Evolutionary conservation across 2,113 vertebrate species (phyloP).

Genomic region (Centropus unirufus): DNA sequence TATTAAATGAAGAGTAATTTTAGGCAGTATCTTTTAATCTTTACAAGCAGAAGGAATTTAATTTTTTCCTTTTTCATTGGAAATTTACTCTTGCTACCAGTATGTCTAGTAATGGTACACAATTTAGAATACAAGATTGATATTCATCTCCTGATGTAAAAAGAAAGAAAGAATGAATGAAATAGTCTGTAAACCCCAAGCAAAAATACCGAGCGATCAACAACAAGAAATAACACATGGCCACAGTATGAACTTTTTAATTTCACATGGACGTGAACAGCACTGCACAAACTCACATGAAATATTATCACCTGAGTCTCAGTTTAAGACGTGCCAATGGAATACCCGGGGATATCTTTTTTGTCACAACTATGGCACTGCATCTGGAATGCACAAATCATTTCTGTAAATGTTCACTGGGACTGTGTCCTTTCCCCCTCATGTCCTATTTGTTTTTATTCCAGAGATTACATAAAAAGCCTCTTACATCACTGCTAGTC

Average conservation of each 20-base stretch:
- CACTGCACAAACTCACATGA: not conserved
- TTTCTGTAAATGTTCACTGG: not conserved
- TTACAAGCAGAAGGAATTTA: not conserved
- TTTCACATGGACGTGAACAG: not conserved
- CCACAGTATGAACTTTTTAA: not conserved
- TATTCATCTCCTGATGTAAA: not conserved
- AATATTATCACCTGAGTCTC: not conserved
- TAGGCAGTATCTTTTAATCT: not conserved
- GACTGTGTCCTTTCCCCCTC: accelerated
- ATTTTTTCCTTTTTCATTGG: not conserved
- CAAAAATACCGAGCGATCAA: not conserved
- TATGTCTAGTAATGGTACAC: not conserved
- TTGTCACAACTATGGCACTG: not conserved
- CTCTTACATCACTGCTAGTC: not conserved
- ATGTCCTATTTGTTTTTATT: not conserved
- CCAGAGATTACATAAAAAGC: not conserved
- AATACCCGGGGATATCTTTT: not conserved
- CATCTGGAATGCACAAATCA: not conserved
- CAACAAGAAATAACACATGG: not conserved
- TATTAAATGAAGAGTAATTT: not conserved
- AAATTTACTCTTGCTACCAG: not conserved
- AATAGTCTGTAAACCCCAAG: not conserved
- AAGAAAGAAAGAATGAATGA: not conserved
- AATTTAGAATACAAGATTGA: not conserved
- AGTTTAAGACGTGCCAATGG: not conserved